Percentiles rank a stretch among this genome's conserved stretches.
Evolutionary conservation across 2,113 vertebrate genomes (phyloP).

Genomic region (Caranx melampygus): DNA sequence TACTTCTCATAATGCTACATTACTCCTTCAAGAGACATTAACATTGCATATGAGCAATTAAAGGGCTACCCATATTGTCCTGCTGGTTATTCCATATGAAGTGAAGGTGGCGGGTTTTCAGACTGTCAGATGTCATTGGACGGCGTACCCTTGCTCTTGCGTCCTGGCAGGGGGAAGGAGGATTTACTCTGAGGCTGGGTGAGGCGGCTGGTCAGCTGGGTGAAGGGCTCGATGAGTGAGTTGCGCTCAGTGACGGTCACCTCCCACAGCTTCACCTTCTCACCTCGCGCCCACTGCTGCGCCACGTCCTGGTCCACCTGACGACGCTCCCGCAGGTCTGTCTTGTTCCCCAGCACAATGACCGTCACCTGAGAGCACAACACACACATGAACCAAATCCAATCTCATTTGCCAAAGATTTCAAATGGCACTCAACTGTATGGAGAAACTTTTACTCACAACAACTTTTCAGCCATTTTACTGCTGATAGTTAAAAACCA

Average conservation of each 20-base stretch:
- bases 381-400: background rate
- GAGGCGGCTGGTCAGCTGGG: slow-evolving; percentile 91
- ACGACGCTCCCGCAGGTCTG: slow-evolving; percentile 88
- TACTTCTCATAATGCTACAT: background rate
- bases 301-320: slow-evolving; percentile 92
- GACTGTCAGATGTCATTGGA: slow-evolving; percentile 87
- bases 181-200: slow-evolving; percentile 96
- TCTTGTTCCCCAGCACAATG: slow-evolving; percentile 94
- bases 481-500: no score
- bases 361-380: slow-evolving; percentile 85
- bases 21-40: background rate
- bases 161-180: slow-evolving; percentile 91
- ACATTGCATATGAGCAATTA: background rate
- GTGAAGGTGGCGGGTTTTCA: background rate
- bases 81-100: background rate
- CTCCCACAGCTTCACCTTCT: slow-evolving; percentile 96
- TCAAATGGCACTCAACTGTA: background rate
- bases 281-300: slow-evolving; percentile 91
- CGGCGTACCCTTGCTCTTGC: slow-evolving; percentile 91
- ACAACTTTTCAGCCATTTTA: no score
- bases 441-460: background rate
- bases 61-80: background rate
- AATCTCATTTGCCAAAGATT: background rate
- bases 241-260: slow-evolving; percentile 90
- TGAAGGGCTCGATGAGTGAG: slow-evolving; percentile 93